These are phyloP conservation scores for Triplophysa rosa DNA, from an alignment of 2,113 vertebrate genomes.

Conservation along the genomic window DNA sequence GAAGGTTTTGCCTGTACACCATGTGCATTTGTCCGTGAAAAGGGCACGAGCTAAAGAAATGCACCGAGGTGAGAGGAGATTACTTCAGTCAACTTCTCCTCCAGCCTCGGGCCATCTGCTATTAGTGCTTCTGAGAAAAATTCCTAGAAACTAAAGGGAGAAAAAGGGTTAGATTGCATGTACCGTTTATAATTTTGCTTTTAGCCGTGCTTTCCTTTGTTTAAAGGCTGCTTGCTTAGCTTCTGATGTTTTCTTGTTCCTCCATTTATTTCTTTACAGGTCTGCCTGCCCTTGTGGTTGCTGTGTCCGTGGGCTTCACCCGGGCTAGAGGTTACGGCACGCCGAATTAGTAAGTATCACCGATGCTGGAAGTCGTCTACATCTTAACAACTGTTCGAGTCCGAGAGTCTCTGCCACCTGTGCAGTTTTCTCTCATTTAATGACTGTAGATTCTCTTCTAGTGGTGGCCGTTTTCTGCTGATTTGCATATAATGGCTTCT, in stretches of 20 bases:
- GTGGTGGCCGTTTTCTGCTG: not conserved
- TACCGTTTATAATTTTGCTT: not conserved
- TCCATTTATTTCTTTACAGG: conserved; percentile 63
- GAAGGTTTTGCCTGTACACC: not conserved
- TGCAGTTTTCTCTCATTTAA: not conserved
- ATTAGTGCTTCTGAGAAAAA: not conserved
- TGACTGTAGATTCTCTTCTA: not conserved
- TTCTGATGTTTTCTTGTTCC: not conserved
- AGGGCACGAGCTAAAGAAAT: conserved; percentile 33
- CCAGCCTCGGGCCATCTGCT: not conserved
- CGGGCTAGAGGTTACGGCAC: conserved; percentile 87
- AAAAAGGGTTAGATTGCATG: not conserved
- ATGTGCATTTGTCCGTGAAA: conserved; percentile 32
- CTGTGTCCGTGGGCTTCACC: conserved; percentile 85
- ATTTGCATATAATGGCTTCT: conserved; percentile 13
- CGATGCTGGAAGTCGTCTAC: not conserved
- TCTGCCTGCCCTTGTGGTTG: conserved; percentile 84
- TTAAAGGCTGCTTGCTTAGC: not conserved
- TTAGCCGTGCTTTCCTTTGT: not conserved
- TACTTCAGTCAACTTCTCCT: conserved; percentile 10
- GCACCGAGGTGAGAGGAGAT: conserved; percentile 5
- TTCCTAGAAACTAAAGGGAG: not conserved
- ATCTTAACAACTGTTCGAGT: not conserved
- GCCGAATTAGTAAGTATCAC: conserved; percentile 79
- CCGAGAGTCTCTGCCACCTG: not conserved